Base-by-base conservation (phyloP, 2,797 vertebrate species). In the Danio choprae region DNA sequence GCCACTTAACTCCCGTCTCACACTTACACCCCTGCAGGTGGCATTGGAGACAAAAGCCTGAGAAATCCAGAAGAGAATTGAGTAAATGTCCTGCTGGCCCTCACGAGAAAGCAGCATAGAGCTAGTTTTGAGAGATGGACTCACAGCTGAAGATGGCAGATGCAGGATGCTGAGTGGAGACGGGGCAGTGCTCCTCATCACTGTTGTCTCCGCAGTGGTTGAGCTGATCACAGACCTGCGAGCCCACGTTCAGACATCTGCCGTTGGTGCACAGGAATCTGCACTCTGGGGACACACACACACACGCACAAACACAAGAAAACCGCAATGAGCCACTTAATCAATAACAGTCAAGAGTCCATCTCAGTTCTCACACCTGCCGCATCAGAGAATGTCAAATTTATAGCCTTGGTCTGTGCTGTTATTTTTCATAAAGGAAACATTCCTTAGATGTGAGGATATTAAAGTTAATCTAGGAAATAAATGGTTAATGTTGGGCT, bases 131-230 rank as follows among this genome's bases (percentile, higher is more conserved):
- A 77, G 22, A 77, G 18, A 43, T 22, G 15, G 20, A 97, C 97
- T 98, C 91, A 98, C 97, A 97, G 93, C 93, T 96, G 86, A 98
- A 97, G 94, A 98, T 95, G 89, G 95, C 94, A 1, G 96, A 95
- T 76, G 96, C 96, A 79, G 97, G 96, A 86, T 97, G 97, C 89
- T 97, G 96, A 36, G 97, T 98, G 92, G 97, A 96, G 91, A 96
- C 93, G 40, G 96, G 95, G 87, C 96, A 98, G 92, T 97, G 96
- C 90, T 98, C 96, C 92, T 98, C 97, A 90, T 98, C 96, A 81
- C 96, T 98, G 93, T 98, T 98, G 94, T 98, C 97, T 77, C 96
- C 97, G 91, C 97, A 98, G 93, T 98, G 96, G 84, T 98, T 96
- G 91, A 97, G 94, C 90, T 97, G 96, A 94, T 98, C 98, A 93